Conservation (phyloP, 2,113 vertebrate genomes). For the Sitta europaea region DNA sequence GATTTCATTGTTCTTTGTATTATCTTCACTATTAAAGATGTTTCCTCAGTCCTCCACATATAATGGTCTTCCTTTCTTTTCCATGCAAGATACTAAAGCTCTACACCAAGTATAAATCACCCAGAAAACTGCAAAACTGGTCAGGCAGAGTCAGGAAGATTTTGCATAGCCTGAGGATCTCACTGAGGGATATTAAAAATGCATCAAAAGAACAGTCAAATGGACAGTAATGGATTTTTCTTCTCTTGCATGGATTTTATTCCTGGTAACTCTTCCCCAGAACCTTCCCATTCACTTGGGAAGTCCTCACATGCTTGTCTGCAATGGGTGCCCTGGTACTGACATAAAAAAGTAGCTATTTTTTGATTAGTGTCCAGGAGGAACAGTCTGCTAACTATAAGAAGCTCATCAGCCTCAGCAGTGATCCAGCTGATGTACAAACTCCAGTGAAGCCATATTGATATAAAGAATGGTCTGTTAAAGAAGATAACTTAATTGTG, state of each 20-base stretch:
- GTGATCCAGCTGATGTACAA: background rate
- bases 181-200: background rate
- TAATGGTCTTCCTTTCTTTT: background rate
- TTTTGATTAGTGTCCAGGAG: background rate
- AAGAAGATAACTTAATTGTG: background rate
- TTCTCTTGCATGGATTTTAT: background rate
- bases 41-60: background rate
- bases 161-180: background rate
- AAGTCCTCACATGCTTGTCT: background rate
- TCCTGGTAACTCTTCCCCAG: background rate
- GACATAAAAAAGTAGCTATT: background rate
- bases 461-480: background rate
- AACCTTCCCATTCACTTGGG: background rate
- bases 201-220: background rate
- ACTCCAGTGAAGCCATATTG: background rate
- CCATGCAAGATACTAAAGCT: background rate
- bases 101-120: background rate
- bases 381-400: background rate
- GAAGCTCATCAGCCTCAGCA: background rate
- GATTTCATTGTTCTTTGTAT: background rate
- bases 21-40: background rate
- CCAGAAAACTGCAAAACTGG: background rate
- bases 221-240: background rate
- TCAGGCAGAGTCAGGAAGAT: background rate
- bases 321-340: background rate